A percentile compares a stretch with the other conserved stretches of the same genome.
Evolutionary conservation across 2,113 vertebrate genomes (phyloP).

Genomic region (Bubalus kerabau): DNA sequence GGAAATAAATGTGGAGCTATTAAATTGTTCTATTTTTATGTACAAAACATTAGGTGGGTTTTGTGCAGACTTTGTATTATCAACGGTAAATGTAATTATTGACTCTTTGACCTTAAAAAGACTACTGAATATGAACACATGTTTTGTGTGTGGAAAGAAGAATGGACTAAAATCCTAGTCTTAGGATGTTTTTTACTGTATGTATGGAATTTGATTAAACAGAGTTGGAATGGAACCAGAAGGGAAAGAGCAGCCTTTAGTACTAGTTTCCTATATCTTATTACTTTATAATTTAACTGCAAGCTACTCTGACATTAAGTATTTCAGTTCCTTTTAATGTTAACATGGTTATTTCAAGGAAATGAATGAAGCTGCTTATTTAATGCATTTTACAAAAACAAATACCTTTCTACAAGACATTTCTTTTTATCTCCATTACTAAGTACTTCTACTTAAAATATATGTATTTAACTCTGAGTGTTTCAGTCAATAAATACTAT

Average conservation of each 20-base stretch:
- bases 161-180: conserved; percentile 26
- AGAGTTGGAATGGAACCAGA: background rate
- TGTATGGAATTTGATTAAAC: conserved; percentile 20
- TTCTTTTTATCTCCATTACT: conserved; percentile 14
- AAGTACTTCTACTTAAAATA: conserved; percentile 21
- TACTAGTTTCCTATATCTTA: background rate
- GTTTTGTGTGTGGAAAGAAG: background rate
- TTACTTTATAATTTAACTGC: conserved; percentile 23
- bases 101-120: conserved; percentile 55
- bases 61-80: conserved; percentile 19
- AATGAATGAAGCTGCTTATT: conserved; percentile 29
- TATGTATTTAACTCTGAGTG: background rate
- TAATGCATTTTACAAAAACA: conserved; percentile 25
- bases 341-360: conserved; percentile 34
- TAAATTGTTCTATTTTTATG: background rate
- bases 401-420: background rate
- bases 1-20: background rate
- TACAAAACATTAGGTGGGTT: conserved; percentile 44
- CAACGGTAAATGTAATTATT: conserved; percentile 38
- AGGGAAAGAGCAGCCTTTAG: background rate
- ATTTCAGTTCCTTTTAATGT: conserved; percentile 1
- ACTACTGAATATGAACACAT: background rate
- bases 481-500: conserved; percentile 24
- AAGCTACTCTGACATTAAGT: background rate
- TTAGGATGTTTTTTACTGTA: conserved; percentile 13